Base-by-base conservation (phyloP, 1,140 invertebrate genomes). In the Paralvinella palmiformis region DNA sequence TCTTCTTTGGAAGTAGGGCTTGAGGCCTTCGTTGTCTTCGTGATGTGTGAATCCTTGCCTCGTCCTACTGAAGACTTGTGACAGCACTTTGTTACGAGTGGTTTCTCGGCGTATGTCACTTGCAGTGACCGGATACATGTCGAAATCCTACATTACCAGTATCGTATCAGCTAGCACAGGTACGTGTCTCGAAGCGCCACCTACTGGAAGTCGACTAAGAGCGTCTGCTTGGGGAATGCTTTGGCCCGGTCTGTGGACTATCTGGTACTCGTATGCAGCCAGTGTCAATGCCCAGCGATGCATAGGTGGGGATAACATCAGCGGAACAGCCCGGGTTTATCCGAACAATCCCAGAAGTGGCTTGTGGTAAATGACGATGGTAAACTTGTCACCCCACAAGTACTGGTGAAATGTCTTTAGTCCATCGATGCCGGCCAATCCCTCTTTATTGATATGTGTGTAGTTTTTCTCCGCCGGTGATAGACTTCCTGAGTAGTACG, bases 401-500 rank as follows among this genome's bases (percentile, higher is more conserved):
- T 78, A 83, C 45, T 80, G 37, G 63, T 80, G 74, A 69, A 82
- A 82, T 63, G 70, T 77, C 50, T 72, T 65, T 5, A 81, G 66
- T 1, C 69, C 80, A 69, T 71, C 83, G 2, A 83, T 73, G 27
- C 84, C 76, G 3, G 78, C 80, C n/a, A 84, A 62, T 0, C 77
- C 80, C 68, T 86, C 81, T 63, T 79, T 82, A 45, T 84, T 79
- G 24, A 56, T n/a, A n/a, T n/a, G n/a, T n/a, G n/a, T n/a, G n/a
- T n/a, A n/a, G n/a, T n/a, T n/a, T n/a, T n/a, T n/a, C n/a, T n/a
- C n/a, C n/a, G n/a, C n/a, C n/a, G n/a, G n/a, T n/a, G n/a, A n/a
- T n/a, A 57, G 2, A 32, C 29, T 32, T 32, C 29, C 22, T 2
- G 55, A 57, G 27, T 4, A 20, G n/a, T 57, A 32, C 10, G 55